Evolutionary conservation across 2,113 vertebrate species (phyloP).

Genomic region (Ondatra zibethicus): DNA sequence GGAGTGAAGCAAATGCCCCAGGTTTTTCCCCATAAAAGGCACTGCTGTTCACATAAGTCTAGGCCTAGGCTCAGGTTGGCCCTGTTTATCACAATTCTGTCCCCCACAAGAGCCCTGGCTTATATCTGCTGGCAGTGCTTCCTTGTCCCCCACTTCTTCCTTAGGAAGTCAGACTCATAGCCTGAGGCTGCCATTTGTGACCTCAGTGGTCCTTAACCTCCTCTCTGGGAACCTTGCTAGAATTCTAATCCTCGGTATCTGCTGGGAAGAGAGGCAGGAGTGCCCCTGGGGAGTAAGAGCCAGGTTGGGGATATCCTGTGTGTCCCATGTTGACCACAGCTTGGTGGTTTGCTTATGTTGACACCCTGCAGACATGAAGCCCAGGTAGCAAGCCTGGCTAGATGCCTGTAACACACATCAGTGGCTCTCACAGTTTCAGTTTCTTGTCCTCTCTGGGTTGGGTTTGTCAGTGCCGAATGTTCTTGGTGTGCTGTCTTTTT

Average conservation of each 20-base stretch:
- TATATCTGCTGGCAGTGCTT: background rate
- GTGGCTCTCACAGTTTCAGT: background rate
- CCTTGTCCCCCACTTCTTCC: background rate
- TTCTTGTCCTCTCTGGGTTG: background rate
- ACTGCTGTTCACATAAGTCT: background rate
- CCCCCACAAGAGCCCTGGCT: background rate
- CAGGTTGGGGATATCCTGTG: rapidly evolving
- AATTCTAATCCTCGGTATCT: background rate
- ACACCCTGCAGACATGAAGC: background rate
- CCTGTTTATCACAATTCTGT: background rate
- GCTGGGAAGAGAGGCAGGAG: background rate
- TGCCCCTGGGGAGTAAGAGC: background rate
- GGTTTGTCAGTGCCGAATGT: background rate
- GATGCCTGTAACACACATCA: background rate
- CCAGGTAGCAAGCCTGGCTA: rapidly evolving
- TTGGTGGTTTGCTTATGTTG: background rate
- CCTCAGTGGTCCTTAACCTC: background rate
- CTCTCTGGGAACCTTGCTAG: background rate
- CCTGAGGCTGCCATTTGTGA: background rate
- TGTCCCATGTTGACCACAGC: background rate
- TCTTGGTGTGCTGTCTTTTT: background rate
- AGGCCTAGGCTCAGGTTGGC: background rate
- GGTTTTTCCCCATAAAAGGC: background rate
- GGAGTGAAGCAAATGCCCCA: background rate
- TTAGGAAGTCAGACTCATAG: background rate